Base-by-base conservation (phyloP, 1,140 invertebrate species). In the Drosophila pallidifrons region DNA sequence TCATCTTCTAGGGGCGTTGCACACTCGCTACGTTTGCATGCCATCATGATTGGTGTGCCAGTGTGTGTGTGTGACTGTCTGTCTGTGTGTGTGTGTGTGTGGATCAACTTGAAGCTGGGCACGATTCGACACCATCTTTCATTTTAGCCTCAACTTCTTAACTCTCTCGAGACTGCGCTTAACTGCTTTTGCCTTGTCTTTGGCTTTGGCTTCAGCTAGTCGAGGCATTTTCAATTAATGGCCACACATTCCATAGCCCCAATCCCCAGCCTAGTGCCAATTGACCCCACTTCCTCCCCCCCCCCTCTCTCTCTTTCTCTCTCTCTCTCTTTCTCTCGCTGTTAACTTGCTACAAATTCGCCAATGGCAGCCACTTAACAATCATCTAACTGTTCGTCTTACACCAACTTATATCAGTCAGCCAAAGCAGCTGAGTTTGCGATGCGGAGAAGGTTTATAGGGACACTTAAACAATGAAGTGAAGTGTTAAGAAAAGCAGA, bases 121-220 rank as follows among this genome's bases (percentile, higher is more conserved):
- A 87, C 83, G 83, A 87, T 89, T 87, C 83, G 83, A 87, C 83
- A 89, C 83, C 83, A 87, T 87, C 83, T 87, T 87, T 87, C 83
- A 88, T 88, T 88, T 88, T 69, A 28, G 82, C 59, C 65, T 57
- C 58, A 75, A 70, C 66, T 88, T 82, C 83, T 76, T 67, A 41
- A 68, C 67, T 51, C 47, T 61, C 57, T 25, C 20, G 20, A 25
- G 73, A 66, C 67, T 55, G 68, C 75, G 68, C 75, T 59, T 64
- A 77, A 75, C 60, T 68, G 77, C 72, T 64, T 64, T 63, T 52
- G 35, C 51, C 57, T 58, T 25, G 35, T 7, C 41, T 13, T 43
- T 13, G 41, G 0, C 16, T 20, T 58, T 25, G 41, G 13, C n/a
- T n/a, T n/a, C 13, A 0, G 54, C 52, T 55, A 68, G 77, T 38